Conservation (phyloP, 2,113 vertebrate genomes). For the Limanda limanda region DNA sequence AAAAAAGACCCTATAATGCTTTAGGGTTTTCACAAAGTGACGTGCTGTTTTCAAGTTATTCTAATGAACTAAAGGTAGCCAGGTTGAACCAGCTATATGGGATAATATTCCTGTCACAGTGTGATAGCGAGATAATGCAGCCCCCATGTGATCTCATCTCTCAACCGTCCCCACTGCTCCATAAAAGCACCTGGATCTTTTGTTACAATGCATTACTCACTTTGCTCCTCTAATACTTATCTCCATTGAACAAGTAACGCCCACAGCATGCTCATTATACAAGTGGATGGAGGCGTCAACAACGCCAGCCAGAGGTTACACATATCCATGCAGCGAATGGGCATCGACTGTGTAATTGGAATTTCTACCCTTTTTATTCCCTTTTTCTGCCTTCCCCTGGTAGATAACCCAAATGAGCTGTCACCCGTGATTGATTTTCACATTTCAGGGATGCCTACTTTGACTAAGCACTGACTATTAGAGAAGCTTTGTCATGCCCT, state of each 20-base stretch:
- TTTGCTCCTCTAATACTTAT: conserved; percentile 27
- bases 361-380: conserved; percentile 63
- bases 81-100: neutral
- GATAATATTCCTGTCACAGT: conserved; percentile 20
- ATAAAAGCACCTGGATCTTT: conserved; percentile 10
- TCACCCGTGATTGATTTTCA: conserved; percentile 81
- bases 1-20: neutral
- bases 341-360: conserved; percentile 76
- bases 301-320: conserved; percentile 62
- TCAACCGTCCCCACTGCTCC: neutral
- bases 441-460: conserved; percentile 76
- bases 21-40: neutral
- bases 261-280: conserved; percentile 60
- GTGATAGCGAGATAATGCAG: conserved; percentile 9
- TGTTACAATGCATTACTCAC: neutral
- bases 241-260: conserved; percentile 28
- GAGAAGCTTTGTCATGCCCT: conserved; percentile 51
- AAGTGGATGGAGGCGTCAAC: conserved; percentile 52
- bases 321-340: conserved; percentile 61
- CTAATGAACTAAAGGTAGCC: conserved; percentile 29
- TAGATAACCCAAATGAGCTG: conserved; percentile 77
- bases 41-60: conserved; percentile 15
- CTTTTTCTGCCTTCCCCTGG: conserved; percentile 40
- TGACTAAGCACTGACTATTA: conserved; percentile 69
- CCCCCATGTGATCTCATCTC: conserved; percentile 17